phyloP scores from a whole-genome alignment of 2,888 invertebrate genomes.

The Stenodema calcarata region DNA sequence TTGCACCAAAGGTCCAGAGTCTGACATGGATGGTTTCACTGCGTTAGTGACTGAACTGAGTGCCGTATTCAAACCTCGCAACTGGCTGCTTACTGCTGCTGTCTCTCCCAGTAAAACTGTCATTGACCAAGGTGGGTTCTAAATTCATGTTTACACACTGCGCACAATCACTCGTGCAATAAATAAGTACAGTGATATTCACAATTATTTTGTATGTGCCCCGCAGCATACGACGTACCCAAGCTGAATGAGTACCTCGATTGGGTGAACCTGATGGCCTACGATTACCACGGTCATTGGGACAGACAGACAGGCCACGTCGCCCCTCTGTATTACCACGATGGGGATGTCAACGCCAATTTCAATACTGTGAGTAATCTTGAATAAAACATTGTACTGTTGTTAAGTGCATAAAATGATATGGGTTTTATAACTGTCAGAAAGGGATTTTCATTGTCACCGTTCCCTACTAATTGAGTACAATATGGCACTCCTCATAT shows the following conservation, averaged over 20 bases:
- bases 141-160: too few relatives aligned
- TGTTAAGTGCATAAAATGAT: too few relatives aligned
- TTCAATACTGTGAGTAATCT: constrained; percentile 71
- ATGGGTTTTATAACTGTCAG: too few relatives aligned
- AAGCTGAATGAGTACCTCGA: constrained; percentile 72
- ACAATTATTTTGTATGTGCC: constrained; percentile 59
- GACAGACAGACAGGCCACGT: constrained; percentile 78
- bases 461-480: too few relatives aligned
- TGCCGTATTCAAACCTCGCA: constrained; percentile 67
- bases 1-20: constrained; percentile 81
- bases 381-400: too few relatives aligned
- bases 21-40: constrained; percentile 82
- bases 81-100: constrained; percentile 79
- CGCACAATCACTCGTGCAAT: too few relatives aligned
- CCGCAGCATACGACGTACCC: constrained; percentile 70
- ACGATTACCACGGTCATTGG: constrained; percentile 80
- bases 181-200: too few relatives aligned
- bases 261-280: constrained; percentile 83
- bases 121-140: constrained; percentile 71
- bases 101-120: constrained; percentile 88
- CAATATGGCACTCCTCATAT: too few relatives aligned
- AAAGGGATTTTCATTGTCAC: too few relatives aligned
- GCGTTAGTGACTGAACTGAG: constrained; percentile 75
- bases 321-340: constrained; percentile 73
- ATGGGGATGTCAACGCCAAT: constrained; percentile 69